These are phyloP conservation scores for Myodes glareolus DNA, from an alignment of 2,113 vertebrate species.

Conservation along the genomic window DNA sequence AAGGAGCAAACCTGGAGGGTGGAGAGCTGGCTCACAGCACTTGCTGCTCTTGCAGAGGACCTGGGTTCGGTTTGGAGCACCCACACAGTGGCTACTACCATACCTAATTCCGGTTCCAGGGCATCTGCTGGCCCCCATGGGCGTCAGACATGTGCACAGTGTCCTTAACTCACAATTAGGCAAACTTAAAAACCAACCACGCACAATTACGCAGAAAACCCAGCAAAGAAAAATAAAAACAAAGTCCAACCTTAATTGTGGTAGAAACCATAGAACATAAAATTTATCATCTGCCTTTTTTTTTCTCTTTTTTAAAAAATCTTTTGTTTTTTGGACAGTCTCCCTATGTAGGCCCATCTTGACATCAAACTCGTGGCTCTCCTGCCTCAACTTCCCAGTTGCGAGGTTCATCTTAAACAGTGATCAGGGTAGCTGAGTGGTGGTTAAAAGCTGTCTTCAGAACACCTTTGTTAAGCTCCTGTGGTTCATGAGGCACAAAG, in stretches of 20 bases:
- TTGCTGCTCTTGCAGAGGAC: not conserved
- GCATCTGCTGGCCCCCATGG: not conserved
- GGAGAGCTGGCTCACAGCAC: not conserved
- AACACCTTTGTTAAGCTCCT: not conserved
- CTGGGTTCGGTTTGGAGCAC: not conserved
- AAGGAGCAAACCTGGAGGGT: not conserved
- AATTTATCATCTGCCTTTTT: not conserved
- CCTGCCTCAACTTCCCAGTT: not conserved
- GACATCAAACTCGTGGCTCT: not conserved
- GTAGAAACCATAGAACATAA: not conserved
- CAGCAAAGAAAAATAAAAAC: not conserved
- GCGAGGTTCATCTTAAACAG: not conserved
- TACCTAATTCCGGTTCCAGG: not conserved
- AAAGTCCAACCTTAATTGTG: not conserved
- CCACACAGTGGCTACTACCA: not conserved
- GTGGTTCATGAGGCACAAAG: not conserved
- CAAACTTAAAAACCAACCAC: not conserved
- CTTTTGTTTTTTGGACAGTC: not conserved
- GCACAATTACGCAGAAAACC: not conserved
- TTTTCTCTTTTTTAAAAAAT: too few relatives aligned
- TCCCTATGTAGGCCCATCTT: not conserved
- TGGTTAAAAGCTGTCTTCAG: not conserved
- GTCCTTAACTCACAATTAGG: not conserved
- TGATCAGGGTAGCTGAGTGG: not conserved
- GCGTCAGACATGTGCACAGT: not conserved